Percentiles rank a stretch among this genome's conserved stretches.
These are phyloP conservation scores for Diabrotica balteata DNA, from an alignment of 2,888 invertebrate genomes.

Conservation along the genomic window DNA sequence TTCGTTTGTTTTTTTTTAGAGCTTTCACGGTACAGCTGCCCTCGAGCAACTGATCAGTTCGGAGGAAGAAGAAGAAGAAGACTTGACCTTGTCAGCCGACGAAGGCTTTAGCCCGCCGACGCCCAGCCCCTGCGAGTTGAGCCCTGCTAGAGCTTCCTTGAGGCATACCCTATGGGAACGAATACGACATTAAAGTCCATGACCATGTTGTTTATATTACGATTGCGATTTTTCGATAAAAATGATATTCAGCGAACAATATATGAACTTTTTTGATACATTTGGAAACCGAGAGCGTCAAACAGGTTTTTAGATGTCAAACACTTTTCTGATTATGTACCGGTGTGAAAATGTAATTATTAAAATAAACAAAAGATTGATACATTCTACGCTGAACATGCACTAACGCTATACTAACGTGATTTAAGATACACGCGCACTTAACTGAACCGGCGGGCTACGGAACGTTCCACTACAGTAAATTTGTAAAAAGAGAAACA, in stretches of 20 bases:
- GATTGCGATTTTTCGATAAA: slow-evolving; percentile 3
- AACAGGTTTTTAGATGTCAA: too few species aligned
- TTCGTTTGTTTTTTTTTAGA: slow-evolving; percentile 47
- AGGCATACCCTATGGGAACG: slow-evolving; percentile 54
- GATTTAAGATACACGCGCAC: too few species aligned
- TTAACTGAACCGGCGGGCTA: too few species aligned
- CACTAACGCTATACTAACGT: too few species aligned
- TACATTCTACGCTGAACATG: too few species aligned
- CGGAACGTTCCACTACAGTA: too few species aligned
- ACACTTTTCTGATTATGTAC: too few species aligned
- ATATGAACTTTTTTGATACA: too few species aligned
- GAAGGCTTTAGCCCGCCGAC: slow-evolving; percentile 61
- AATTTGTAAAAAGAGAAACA: too few species aligned
- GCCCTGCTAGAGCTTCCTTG: slow-evolving; percentile 54
- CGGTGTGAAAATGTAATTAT: too few species aligned
- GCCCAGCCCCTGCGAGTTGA: slow-evolving; percentile 59
- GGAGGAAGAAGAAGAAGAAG: slow-evolving; percentile 52
- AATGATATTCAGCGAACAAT: not conserved
- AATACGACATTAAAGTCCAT: slow-evolving; percentile 44
- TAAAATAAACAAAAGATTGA: too few species aligned
- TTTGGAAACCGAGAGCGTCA: too few species aligned
- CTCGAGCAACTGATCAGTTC: slow-evolving; percentile 56
- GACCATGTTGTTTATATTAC: slow-evolving; percentile 21
- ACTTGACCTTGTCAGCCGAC: slow-evolving; percentile 58
- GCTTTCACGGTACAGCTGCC: slow-evolving; percentile 61